A percentile compares a stretch with the other conserved stretches of the same genome.
These are phyloP conservation scores for Nephrotoma guestfalica DNA, from an alignment of 2,888 invertebrate species.

Conservation along the genomic window DNA sequence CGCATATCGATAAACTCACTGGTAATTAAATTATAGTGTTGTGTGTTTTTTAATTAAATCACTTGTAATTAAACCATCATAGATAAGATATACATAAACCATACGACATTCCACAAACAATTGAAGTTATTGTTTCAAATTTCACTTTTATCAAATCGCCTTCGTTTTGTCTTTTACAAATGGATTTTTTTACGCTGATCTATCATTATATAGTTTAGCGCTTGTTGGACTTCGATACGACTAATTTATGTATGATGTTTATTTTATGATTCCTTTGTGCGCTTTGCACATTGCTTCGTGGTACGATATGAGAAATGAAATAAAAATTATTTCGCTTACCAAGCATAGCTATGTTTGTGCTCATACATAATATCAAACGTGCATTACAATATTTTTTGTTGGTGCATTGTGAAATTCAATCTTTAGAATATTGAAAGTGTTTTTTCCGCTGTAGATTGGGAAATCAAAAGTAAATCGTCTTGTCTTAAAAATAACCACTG, in stretches of 20 bases:
- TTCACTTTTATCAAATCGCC: neutral
- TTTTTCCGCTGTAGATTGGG: neutral
- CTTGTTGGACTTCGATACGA: neutral
- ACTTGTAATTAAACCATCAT: neutral
- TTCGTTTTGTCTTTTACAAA: neutral
- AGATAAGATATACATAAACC: neutral
- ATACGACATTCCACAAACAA: neutral
- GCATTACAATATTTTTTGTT: neutral
- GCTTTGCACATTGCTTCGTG: neutral
- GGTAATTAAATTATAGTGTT: neutral
- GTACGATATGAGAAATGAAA: neutral
- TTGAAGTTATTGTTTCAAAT: neutral
- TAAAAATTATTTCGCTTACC: neutral
- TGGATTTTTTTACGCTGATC: neutral
- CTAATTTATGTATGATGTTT: neutral
- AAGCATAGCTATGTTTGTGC: neutral
- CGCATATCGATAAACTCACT: neutral
- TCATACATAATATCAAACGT: neutral
- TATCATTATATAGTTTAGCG: neutral
- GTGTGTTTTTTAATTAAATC: neutral
- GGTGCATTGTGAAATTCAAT: neutral
- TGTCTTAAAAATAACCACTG: neutral
- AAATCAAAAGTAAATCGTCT: neutral
- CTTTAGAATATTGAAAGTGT: neutral
- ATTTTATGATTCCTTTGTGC: neutral